Conservation (phyloP, 2,797 vertebrate genomes). For the Chaenodraco wilsoni region DNA sequence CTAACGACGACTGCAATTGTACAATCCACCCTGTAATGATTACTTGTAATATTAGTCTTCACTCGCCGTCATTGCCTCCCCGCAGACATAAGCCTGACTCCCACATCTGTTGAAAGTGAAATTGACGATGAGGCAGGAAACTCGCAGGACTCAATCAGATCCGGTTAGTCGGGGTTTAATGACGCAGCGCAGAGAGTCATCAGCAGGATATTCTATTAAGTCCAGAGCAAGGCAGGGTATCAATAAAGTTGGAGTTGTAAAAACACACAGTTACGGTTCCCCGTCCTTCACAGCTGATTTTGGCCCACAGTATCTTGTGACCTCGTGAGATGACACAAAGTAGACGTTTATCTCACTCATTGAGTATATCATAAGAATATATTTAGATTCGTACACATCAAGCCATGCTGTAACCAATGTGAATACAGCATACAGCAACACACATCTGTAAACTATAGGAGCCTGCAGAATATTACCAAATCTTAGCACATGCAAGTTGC, state of each 20-base stretch:
- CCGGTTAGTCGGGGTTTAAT: constrained; percentile 43
- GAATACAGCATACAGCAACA: neutral
- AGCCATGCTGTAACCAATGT: neutral
- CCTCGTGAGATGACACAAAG: neutral
- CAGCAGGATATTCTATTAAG: constrained; percentile 17
- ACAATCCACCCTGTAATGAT: neutral
- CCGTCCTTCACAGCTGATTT: neutral
- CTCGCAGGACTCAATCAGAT: constrained; percentile 20
- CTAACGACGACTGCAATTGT: neutral
- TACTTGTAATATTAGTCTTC: constrained; percentile 12
- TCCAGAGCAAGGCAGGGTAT: constrained; percentile 13
- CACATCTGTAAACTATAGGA: neutral
- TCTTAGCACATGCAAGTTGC: neutral
- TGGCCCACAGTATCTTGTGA: neutral
- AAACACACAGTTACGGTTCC: too few relatives aligned
- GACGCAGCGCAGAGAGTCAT: constrained; percentile 19
- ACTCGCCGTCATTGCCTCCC: neutral
- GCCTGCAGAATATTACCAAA: neutral
- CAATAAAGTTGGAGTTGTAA: neutral
- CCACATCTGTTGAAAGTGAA: constrained; percentile 18
- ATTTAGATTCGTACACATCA: neutral
- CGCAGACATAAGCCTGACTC: constrained; percentile 2
- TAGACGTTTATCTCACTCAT: neutral
- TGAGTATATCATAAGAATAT: neutral
- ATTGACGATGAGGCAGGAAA: constrained; percentile 31